Conservation (phyloP, 1,140 invertebrate genomes). For the Aphaenogaster ashmeadi region DNA sequence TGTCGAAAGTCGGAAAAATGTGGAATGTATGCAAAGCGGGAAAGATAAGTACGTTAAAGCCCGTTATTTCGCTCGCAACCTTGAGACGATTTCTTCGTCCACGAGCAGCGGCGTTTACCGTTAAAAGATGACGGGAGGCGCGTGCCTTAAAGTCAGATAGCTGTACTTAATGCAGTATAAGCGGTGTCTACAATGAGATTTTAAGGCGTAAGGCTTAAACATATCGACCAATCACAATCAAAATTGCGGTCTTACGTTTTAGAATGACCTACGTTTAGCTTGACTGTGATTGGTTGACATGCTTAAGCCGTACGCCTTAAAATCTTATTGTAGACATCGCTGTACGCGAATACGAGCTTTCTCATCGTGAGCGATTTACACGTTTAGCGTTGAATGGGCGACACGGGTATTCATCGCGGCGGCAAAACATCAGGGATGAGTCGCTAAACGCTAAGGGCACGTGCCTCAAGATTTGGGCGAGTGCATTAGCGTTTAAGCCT, state of each 20-base stretch:
- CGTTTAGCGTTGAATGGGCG: not conserved
- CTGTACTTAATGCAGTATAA: not conserved
- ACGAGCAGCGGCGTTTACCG: not conserved
- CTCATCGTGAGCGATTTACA: not conserved
- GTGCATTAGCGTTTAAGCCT: not conserved
- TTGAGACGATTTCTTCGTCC: slow-evolving; percentile 28
- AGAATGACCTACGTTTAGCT: no score
- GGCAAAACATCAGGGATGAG: not conserved
- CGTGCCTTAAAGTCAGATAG: not conserved
- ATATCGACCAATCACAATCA: no score
- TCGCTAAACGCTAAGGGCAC: not conserved
- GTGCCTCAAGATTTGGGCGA: not conserved
- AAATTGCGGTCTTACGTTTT: no score
- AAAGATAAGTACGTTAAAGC: slow-evolving; percentile 30
- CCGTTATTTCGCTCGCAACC: not conserved
- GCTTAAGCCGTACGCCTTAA: no score
- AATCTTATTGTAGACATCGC: no score
- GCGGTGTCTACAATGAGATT: no score
- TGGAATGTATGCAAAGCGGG: slow-evolving; percentile 12
- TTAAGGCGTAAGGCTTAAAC: no score
- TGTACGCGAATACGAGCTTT: slow-evolving; percentile 18
- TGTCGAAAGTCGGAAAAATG: not conserved
- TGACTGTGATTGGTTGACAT: no score
- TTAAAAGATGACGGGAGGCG: slow-evolving; percentile 7
- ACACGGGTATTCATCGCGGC: not conserved